Evolutionary conservation across 2,888 invertebrate species (phyloP), one percentile per base, ranked within the genome.

Genomic region (Cheilosia soror): DNA sequence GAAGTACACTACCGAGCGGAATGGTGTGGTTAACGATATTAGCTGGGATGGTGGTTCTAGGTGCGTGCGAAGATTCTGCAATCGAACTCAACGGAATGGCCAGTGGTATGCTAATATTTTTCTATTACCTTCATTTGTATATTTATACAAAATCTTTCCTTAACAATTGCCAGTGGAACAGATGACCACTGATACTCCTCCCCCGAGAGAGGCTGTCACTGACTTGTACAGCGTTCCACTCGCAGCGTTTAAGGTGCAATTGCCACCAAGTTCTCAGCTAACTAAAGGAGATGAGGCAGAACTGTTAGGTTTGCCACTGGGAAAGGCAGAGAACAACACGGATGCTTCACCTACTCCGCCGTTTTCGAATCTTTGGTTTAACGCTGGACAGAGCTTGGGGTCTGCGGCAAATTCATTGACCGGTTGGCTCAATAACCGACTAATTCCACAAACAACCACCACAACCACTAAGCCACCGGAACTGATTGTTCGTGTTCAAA

Each of bases 391-490:
- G 81, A 88, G 89, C 9, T 62, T 91, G 11, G 89, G 90, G 11
- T 89, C 90, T 2, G 75, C 79, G 40, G 91, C 91, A 0, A 91
- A 90, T 11, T 90, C 91, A 2, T 89, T 91, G 0, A 89, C 90
- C 2, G 90, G 90, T 6, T 91, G 91, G 91, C 87, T 91, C 29
- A 90, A 88, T 31, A 90, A 90, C 87, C 91, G 91, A 4, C 75
- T 91, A 13, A 88, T 90, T 2, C 90, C 91, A 1, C 89, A 90
- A 13, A 80, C 87, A 5, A 72, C 88, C 0, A 87, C 86, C 27
- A 88, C 89, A 11, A 90, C 89, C 40, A 89, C 90, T 9, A 88
- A 76, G 27, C 88, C 89, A 0, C 91, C 91, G 0, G 90, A 90
- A 33, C 88, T 91, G 5, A 88, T 91, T n/a, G 90, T 90, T 6